phyloP scores from a whole-genome alignment of 2,888 invertebrate species.

The Sinodicranocentrus sp. region DNA sequence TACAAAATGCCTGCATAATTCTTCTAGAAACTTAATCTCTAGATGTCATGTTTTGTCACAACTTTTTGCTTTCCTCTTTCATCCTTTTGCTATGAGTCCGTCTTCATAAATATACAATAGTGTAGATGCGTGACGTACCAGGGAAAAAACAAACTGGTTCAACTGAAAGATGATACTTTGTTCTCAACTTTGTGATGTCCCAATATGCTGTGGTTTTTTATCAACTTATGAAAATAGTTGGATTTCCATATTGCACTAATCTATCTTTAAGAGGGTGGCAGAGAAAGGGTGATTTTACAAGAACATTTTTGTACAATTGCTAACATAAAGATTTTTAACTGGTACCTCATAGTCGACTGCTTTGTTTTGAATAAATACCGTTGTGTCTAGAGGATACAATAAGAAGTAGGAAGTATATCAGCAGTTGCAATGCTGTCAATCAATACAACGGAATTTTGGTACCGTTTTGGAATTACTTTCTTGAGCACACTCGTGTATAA shows the following conservation, averaged over 20 bases:
- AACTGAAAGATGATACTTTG: background rate
- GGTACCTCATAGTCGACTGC: too few species aligned
- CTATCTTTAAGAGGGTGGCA: too few species aligned
- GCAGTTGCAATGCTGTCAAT: too few species aligned
- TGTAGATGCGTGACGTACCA: background rate
- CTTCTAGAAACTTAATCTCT: conserved; percentile 62
- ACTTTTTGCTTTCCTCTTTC: conserved; percentile 25
- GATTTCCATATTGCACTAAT: background rate
- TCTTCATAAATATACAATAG: background rate
- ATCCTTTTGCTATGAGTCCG: background rate
- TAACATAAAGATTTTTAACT: too few species aligned
- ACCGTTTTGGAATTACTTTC: too few species aligned
- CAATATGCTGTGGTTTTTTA: background rate
- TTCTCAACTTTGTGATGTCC: background rate
- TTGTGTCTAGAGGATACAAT: too few species aligned
- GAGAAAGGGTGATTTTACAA: too few species aligned
- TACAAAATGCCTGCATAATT: background rate
- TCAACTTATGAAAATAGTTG: background rate
- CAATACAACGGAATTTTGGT: too few species aligned
- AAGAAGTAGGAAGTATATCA: too few species aligned
- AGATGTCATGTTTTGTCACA: conserved; percentile 68
- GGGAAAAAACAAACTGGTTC: background rate
- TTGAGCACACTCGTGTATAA: too few species aligned
- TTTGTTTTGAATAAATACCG: too few species aligned
- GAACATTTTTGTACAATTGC: too few species aligned